Base-by-base conservation (phyloP, 2,888 invertebrate genomes). In the Allacma fusca region DNA sequence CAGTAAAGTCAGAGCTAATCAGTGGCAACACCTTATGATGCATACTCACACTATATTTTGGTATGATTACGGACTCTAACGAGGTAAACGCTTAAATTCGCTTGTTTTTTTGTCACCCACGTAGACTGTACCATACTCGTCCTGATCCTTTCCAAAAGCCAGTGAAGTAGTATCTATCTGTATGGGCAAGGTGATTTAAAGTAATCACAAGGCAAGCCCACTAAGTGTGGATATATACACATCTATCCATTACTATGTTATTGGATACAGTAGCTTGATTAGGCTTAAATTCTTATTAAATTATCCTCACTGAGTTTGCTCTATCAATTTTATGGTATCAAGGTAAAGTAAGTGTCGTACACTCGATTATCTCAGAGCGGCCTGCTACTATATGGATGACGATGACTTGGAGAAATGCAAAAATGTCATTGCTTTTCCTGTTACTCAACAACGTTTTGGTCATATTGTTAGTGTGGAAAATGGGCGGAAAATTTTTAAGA, bases 401-500 rank as follows among this genome's bases (percentile, higher is more conserved):
- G 62, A 62, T 62, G 62, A 62, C 26, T 62, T 62, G 62, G n/a
- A 26, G 24, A 62, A 62, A 50, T 50, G n/a, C 9, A 50, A n/a
- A 62, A 62, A 62, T 62, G 62, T 40, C 34, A 69, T 69, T 69
- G 34, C 4, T 28, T 62, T 62, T 23, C 21, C 13, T 23, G 13
- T 62, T 50, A 12, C 19, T 50, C 19, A 50, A 23, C 62, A 24
- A n/a, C n/a, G 23, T 34, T 34, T 4, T 4, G 13, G 62, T 62
- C n/a, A n/a, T n/a, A n/a, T 62, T 16, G 2, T 23, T 62, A 12
- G 62, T 24, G 62, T 62, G 62, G 24, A 19, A 71, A 71, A 71
- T 71, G 59, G 29, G 71, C 57, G 71, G 57, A 71, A 71, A 71
- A 71, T 71, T 29, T n/a, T 5, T 59, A 71, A 34, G 50, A 71